These are phyloP conservation scores for Motacilla alba DNA, from an alignment of 2,113 vertebrate species.

Conservation along the genomic window DNA sequence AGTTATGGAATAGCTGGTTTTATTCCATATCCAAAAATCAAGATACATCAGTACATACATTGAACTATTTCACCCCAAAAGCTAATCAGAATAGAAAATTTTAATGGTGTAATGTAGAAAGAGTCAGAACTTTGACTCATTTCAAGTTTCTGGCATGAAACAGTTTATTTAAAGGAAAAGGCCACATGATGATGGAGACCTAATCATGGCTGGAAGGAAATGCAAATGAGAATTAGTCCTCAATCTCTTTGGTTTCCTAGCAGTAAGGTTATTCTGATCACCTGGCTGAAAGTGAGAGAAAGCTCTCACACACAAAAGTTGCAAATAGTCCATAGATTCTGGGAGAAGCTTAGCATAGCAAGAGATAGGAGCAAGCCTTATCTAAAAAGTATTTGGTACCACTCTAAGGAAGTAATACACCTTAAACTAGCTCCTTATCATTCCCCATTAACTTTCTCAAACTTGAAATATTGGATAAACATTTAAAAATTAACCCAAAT, in stretches of 20 bases:
- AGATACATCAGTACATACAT: background rate
- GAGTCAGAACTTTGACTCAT: background rate
- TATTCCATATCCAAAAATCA: background rate
- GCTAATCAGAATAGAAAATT: background rate
- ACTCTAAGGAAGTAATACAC: background rate
- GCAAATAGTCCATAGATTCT: background rate
- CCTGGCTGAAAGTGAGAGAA: background rate
- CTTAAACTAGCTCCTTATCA: background rate
- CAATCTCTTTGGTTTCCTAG: background rate
- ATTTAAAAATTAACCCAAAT: background rate
- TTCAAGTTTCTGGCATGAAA: background rate
- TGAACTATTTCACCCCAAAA: background rate
- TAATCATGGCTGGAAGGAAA: background rate
- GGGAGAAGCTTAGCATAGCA: background rate
- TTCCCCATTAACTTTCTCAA: background rate
- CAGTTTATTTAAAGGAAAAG: constrained; percentile 22
- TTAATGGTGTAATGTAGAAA: background rate
- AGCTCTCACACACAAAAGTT: background rate
- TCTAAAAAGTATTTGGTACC: background rate
- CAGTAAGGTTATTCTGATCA: background rate
- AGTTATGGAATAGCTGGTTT: background rate
- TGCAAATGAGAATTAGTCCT: background rate
- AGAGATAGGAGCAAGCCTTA: background rate
- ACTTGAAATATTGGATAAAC: background rate
- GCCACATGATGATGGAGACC: background rate